These are phyloP conservation scores for Noturus placidus DNA, from an alignment of 2,113 vertebrate genomes.

Conservation along the genomic window DNA sequence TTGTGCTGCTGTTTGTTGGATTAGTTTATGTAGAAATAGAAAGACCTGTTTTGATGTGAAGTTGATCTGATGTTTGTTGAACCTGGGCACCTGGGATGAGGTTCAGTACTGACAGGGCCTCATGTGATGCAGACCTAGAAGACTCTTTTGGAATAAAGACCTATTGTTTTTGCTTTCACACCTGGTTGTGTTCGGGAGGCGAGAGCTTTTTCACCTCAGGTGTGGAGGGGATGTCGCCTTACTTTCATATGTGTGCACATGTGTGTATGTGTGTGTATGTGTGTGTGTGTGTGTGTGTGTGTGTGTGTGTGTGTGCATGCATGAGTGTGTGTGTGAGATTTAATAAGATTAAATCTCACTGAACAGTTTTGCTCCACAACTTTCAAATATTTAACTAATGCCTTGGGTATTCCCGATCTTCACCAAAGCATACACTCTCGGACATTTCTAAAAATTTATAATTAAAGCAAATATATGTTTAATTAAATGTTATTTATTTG, in stretches of 20 bases:
- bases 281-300: constrained; percentile 16
- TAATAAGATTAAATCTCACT: background rate
- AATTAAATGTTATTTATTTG: background rate
- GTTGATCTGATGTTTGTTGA: constrained; percentile 12
- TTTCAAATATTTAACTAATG: background rate
- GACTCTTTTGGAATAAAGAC: constrained; percentile 45
- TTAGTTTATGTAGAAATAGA: constrained; percentile 23
- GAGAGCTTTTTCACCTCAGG: constrained; percentile 67
- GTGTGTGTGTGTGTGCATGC: background rate
- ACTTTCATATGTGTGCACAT: constrained; percentile 25
- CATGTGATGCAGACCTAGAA: constrained; percentile 44
- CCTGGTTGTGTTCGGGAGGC: constrained; percentile 65
- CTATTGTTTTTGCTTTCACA: constrained; percentile 68
- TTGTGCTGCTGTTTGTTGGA: constrained; percentile 34
- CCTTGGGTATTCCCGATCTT: background rate
- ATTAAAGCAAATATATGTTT: too few species aligned
- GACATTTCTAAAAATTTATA: background rate
- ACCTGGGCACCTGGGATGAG: constrained; percentile 5
- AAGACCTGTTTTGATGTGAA: constrained; percentile 17
- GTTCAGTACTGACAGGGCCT: constrained; percentile 32
- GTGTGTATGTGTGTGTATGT: constrained; percentile 2
- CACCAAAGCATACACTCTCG: background rate
- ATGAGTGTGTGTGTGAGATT: constrained; percentile 15
- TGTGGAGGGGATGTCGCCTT: constrained; percentile 66
- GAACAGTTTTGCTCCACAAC: background rate